Evolutionary conservation across 2,797 vertebrate species (phyloP), one percentile per base, ranked within the genome.

Genomic region (Leptatherina wallacei): DNA sequence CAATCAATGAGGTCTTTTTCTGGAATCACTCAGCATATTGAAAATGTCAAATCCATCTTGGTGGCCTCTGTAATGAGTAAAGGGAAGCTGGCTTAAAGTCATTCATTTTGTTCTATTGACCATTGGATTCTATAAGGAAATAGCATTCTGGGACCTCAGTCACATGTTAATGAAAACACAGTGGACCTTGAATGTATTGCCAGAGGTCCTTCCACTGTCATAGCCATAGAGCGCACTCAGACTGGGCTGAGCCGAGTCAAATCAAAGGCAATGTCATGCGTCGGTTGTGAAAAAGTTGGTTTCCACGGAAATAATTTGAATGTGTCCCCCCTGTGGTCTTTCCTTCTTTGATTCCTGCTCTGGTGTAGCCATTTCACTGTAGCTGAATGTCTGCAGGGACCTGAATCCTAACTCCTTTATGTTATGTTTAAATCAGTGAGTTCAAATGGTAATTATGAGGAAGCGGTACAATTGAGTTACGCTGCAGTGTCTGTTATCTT

Each of bases 21-120:
- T 91, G 76, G 84, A 90, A 76, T 92, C 89, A 89, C 91, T 92
- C 91, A 91, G 87, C 40, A 78, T 93, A 94, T 94, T 95, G 87
- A 82, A 94, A 93, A 94, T 91, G 91, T 92, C 91, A 90, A 91
- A 94, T 93, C 93, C 89, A 91, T 94, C 92, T 89, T 88, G 71
- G 86, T 77, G 80, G 78, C 87, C 75, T 81, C 79, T 80, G 80
- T 86, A 92, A 91, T 85, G 82, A 89, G 89, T 80, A 63, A 71
- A 88, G 77, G 80, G 89, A 77, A 80, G 75, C 82, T 72, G 85
- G 71, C 82, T 88, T 84, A 56, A 78, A 90, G 87, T 91, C 86
- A 88, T 93, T 92, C 75, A 88, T 91, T 93, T 89, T 85, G 81
- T 89, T 93, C 91, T 88, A 91, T 92, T 90, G 92, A 92, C 89